Conservation (phyloP, 2,888 invertebrate species). For the Drosophila mimetica region DNA sequence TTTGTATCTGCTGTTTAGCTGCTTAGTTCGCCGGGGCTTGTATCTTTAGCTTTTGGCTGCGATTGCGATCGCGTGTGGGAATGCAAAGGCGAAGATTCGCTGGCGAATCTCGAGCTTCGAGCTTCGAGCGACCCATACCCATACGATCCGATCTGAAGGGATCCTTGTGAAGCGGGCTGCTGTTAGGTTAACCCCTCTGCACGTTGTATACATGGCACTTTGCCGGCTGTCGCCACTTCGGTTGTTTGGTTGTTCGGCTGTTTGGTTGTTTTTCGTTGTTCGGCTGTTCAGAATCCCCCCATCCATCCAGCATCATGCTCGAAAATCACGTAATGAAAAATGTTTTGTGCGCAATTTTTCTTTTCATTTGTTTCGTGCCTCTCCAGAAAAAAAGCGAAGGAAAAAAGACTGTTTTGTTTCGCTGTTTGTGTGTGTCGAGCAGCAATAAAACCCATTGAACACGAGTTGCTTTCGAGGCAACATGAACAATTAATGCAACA, state of each 20-base stretch:
- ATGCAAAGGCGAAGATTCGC: constrained; percentile 56
- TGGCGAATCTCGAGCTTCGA: constrained; percentile 8
- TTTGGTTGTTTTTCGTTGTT: constrained; percentile 13
- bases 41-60: constrained; percentile 35
- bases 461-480: constrained; percentile 74
- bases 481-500: constrained; percentile 79
- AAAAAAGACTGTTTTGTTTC: constrained; percentile 50
- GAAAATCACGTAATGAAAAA: constrained; percentile 80
- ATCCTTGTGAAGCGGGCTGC: constrained; percentile 65
- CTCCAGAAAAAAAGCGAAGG: constrained; percentile 15
- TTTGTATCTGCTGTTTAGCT: constrained; percentile 55
- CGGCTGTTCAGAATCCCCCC: constrained; percentile 2
- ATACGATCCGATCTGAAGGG: constrained; percentile 56
- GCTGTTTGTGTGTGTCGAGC: constrained; percentile 73
- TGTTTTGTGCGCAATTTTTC: constrained; percentile 78
- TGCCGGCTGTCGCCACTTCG: constrained; percentile 82
- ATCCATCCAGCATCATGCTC: constrained; percentile 51
- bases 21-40: constrained; percentile 23
- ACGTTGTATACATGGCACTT: constrained; percentile 78
- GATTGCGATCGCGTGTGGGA: constrained; percentile 81
- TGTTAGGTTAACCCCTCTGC: constrained; percentile 68
- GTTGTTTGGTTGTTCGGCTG: constrained; percentile 28
- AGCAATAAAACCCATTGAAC: constrained; percentile 79
- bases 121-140: constrained; percentile 14
- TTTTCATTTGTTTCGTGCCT: constrained; percentile 65